Base-by-base conservation (phyloP, 2,113 vertebrate genomes). In the Platycercus adscitus region DNA sequence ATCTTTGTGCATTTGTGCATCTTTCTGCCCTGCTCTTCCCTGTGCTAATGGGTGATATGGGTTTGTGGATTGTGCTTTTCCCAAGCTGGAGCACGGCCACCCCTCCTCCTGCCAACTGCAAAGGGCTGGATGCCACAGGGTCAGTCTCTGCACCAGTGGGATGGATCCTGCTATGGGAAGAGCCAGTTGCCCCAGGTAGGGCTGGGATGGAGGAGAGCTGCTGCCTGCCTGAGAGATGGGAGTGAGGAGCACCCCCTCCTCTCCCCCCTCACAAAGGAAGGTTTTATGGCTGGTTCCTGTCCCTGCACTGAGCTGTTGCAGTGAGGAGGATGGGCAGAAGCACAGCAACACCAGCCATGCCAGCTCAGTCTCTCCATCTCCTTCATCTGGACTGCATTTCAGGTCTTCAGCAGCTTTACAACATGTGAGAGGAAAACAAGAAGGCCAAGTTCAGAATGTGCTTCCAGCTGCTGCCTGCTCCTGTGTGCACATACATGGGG, bases 31-130 rank as follows among this genome's bases (percentile, higher is more conserved):
- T 18, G 8, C 31, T 13, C 46, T 23, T 12, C 37, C 71, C 18
- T 2, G 9, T 1, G 26, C 19, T 53, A 14, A 26, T 4, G 11
- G 35, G 47, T 3, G 29, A 81, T 17, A 28, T 0, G 53, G 20
- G 46, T 52, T 60, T 50, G 25, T 7, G 2, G 17, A 12, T 31
- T 4, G 7, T 12, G 44, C 21, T 58, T 18, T 35, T n/a, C 68
- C 10, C 39, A 41, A 21, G 53, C 3, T 5, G 20, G 17, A 39
- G 21, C 37, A 28, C 21, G 5, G 24, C 35, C 58, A 18, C 58
- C 24, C 16, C 58, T 61, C 10, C n/a, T 25, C 12, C 79, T 47
- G 64, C 52, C 26, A 15, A 5, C 10, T 60, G 55, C 43, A 47
- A 11, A 17, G 33, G 58, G 58, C 58, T 61, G 58, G 24, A 61